Evolutionary conservation across 2,797 vertebrate genomes (phyloP).

Genomic region (Hippoglossus hippoglossus): DNA sequence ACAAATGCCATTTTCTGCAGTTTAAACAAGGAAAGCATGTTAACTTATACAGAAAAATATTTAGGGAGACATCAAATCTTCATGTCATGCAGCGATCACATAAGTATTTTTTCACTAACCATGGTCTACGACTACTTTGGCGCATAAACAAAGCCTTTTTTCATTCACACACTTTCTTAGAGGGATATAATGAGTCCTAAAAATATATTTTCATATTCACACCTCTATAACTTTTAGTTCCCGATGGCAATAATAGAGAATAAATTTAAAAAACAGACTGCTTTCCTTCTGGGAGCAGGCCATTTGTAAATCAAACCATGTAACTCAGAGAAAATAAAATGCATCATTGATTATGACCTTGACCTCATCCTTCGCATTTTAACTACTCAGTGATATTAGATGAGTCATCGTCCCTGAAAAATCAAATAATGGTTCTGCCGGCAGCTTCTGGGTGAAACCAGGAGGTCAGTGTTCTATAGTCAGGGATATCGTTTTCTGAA

Average conservation of each 20-base stretch:
- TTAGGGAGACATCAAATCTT: conserved; percentile 1
- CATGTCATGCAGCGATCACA: conserved; percentile 12
- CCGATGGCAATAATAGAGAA: neutral
- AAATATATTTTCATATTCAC: conserved; percentile 47
- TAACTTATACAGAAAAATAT: conserved; percentile 12
- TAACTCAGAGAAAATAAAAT: conserved; percentile 54
- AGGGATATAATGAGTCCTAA: conserved; percentile 60
- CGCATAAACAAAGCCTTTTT: conserved; percentile 35
- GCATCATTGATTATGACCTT: conserved; percentile 67
- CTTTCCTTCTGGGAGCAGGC: conserved; percentile 22
- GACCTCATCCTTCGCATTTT: conserved; percentile 50
- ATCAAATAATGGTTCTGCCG: conserved; percentile 46
- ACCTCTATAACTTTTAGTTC: conserved; percentile 48
- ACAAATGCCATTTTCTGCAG: conserved; percentile 17
- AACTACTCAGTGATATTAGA: conserved; percentile 47
- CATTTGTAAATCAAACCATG: conserved; percentile 66
- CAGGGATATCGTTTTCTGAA: neutral
- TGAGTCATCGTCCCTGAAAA: conserved; percentile 51
- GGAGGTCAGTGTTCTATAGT: conserved; percentile 5
- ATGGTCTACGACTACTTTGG: no score
- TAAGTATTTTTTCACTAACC: conserved; percentile 16
- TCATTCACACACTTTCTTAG: conserved; percentile 54
- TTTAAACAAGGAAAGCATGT: conserved; percentile 17
- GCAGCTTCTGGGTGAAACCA: conserved; percentile 57
- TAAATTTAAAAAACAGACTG: conserved; percentile 19